Evolutionary conservation across 2,888 invertebrate genomes (phyloP).

Genomic region (Mesorhabditis sp.): DNA sequence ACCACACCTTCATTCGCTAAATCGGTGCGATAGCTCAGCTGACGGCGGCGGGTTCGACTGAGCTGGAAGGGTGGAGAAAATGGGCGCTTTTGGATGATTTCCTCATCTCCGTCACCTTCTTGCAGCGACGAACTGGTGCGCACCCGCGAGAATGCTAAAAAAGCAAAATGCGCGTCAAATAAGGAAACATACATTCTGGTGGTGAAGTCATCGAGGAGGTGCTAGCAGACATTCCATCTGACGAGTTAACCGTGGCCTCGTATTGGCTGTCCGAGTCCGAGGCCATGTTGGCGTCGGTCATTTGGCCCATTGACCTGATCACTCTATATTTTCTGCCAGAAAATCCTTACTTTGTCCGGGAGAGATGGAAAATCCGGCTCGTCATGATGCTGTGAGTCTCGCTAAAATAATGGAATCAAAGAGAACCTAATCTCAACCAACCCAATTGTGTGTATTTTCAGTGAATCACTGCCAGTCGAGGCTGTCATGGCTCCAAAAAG

Average conservation of each 20-base stretch:
- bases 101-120: constrained; percentile 1
- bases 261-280: constrained; percentile 44
- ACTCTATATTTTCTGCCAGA: too few species aligned
- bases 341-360: constrained; percentile 15
- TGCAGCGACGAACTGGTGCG: constrained; percentile 1
- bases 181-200: constrained; percentile 21
- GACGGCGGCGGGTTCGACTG: constrained; percentile 31
- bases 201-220: constrained; percentile 20
- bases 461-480: constrained; percentile 28
- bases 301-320: constrained; percentile 3
- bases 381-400: constrained; percentile 33
- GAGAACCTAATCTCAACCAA: constrained; percentile 15
- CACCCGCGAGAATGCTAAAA: not conserved
- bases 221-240: constrained; percentile 27
- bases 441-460: constrained; percentile 45
- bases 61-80: constrained; percentile 46
- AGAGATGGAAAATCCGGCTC: constrained; percentile 39
- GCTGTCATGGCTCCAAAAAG: constrained; percentile 44
- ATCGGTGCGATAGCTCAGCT: constrained; percentile 19
- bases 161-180: constrained; percentile 10
- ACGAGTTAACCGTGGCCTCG: constrained; percentile 34
- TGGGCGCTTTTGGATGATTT: constrained; percentile 17
- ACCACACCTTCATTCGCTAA: not conserved
- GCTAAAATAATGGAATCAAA: constrained; percentile 24
- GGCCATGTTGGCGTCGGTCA: constrained; percentile 16